Evolutionary conservation across 2,797 vertebrate genomes (phyloP).

Genomic region (Psittacula derbiana): DNA sequence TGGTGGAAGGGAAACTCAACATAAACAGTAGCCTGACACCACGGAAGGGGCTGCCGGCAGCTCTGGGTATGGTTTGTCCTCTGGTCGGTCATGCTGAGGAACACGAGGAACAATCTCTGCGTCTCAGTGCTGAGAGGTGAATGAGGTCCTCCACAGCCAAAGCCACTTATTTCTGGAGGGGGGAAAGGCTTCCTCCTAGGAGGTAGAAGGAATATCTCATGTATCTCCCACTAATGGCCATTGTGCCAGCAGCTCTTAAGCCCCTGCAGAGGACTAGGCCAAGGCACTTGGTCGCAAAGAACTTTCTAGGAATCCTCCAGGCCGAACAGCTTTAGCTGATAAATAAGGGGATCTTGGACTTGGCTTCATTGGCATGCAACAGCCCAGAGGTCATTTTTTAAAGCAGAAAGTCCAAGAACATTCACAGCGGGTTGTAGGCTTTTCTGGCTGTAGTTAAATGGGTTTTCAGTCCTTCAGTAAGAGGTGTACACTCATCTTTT

Average conservation of each 20-base stretch:
- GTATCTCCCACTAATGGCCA: not conserved
- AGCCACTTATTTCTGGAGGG: not conserved
- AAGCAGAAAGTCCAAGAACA: constrained; percentile 18
- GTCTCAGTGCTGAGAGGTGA: not conserved
- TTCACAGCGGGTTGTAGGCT: not conserved
- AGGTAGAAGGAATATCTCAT: not conserved
- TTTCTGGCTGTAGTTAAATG: not conserved
- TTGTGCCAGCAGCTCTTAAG: not conserved
- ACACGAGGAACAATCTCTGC: not conserved
- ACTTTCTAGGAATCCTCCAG: constrained; percentile 31
- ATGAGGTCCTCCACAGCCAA: not conserved
- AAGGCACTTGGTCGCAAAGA: not conserved
- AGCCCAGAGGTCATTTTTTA: constrained; percentile 16
- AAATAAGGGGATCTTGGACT: constrained; percentile 2
- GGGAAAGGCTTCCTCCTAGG: not conserved
- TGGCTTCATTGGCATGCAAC: not conserved
- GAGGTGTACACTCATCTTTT: not conserved
- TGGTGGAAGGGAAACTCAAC: not conserved
- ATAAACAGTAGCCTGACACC: not conserved
- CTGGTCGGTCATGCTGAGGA: not conserved
- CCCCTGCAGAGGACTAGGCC: not conserved
- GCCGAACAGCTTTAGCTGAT: not conserved
- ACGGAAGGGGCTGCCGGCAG: not conserved
- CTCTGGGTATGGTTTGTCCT: not conserved
- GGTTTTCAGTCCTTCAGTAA: not conserved